phyloP scores from a whole-genome alignment of 2,797 vertebrate genomes.

The Odontamblyopus rebecca region DNA sequence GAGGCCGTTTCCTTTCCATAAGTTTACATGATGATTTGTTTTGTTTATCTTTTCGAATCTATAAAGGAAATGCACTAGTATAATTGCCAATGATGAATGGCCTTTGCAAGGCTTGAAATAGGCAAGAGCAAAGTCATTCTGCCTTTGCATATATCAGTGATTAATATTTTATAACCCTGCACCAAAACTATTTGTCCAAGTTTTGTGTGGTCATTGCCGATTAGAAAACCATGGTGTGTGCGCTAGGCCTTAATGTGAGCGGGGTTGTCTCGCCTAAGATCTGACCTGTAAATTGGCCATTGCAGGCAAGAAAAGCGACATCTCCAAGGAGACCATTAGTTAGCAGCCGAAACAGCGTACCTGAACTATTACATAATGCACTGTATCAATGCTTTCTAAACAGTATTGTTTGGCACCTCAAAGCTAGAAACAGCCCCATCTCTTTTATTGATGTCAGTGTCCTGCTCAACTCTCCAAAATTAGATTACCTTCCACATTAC shows the following conservation, averaged over 20 bases:
- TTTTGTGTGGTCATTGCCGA: not conserved
- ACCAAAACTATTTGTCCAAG: not conserved
- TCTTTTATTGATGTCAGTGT: not conserved
- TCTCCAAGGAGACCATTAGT: not conserved
- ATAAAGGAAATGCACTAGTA: not conserved
- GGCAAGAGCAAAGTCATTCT: not conserved
- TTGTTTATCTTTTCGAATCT: not conserved
- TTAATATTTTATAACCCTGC: not conserved
- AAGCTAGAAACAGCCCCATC: not conserved
- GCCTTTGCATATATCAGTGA: not conserved
- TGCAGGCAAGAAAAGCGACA: not conserved
- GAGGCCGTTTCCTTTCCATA: not conserved
- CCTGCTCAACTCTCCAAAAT: not conserved
- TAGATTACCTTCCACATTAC: not conserved
- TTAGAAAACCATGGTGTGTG: not conserved
- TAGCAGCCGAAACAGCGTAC: not conserved
- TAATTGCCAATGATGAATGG: not conserved
- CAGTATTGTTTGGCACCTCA: not conserved
- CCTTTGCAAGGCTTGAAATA: not conserved
- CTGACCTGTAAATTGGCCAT: not conserved
- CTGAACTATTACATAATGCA: not conserved
- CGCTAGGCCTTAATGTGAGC: no score
- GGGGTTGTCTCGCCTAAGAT: not conserved
- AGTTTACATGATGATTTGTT: constrained; percentile 4
- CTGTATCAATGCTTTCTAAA: not conserved